Percentiles rank a stretch among this genome's conserved stretches.
Evolutionary conservation across 2,888 invertebrate species (phyloP).

Genomic region (Allacma fusca): DNA sequence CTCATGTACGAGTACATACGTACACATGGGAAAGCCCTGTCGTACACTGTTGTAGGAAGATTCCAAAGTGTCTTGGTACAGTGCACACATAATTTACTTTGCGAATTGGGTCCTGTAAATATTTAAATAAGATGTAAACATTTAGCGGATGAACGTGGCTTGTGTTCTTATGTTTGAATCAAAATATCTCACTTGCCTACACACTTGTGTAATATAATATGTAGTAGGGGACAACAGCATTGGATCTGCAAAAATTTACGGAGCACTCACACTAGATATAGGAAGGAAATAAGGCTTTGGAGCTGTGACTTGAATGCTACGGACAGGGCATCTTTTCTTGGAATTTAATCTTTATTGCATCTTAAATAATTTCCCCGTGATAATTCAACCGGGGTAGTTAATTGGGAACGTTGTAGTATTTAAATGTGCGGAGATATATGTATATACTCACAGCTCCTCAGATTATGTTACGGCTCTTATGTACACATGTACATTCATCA

Average conservation of each 20-base stretch:
- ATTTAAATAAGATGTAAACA: constrained; percentile 30
- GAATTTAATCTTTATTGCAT: constrained; percentile 11
- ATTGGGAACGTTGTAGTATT: background rate
- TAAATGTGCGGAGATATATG: background rate
- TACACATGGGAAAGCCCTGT: too few relatives aligned
- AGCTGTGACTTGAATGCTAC: too few relatives aligned
- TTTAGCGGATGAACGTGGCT: background rate
- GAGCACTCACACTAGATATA: too few relatives aligned
- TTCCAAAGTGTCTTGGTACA: background rate
- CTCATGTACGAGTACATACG: too few relatives aligned
- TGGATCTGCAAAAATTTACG: too few relatives aligned
- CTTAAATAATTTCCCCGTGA: constrained; percentile 3
- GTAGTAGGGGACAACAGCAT: too few relatives aligned
- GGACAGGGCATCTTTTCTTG: background rate
- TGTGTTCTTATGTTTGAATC: background rate
- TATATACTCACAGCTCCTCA: too few relatives aligned
- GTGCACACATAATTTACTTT: constrained; percentile 4
- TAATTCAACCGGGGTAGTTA: background rate
- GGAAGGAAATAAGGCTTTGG: too few relatives aligned
- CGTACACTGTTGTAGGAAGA: background rate
- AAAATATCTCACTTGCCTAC: background rate
- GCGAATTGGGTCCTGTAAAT: constrained; percentile 13
- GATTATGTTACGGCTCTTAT: too few relatives aligned
- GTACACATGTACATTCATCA: too few relatives aligned
- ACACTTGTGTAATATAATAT: background rate